These are phyloP conservation scores for Halyomorpha halys DNA, from an alignment of 1,140 invertebrate genomes.

Conservation along the genomic window DNA sequence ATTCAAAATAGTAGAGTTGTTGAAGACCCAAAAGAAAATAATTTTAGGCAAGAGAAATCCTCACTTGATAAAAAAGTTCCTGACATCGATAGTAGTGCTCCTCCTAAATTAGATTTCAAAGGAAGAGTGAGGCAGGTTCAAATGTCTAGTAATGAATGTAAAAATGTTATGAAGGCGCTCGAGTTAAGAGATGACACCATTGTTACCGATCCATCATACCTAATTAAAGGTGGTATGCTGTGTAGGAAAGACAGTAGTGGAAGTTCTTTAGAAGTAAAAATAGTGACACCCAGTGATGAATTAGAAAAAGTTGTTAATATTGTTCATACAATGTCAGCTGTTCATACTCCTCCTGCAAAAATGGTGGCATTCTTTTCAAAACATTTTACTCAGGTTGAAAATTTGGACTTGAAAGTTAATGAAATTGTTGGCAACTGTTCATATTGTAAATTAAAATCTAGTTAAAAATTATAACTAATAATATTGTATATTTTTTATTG, in stretches of 20 bases:
- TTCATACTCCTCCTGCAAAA: constrained; percentile 1
- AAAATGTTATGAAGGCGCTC: not conserved
- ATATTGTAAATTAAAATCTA: not conserved
- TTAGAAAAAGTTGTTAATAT: not conserved
- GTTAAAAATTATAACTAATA: too few relatives aligned
- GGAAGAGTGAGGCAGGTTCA: constrained; percentile 1
- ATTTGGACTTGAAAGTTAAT: not conserved
- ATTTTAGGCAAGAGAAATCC: too few relatives aligned
- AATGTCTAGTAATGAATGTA: not conserved
- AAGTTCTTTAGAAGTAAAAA: not conserved
- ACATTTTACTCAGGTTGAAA: not conserved
- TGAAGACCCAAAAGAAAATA: too few relatives aligned
- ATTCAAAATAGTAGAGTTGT: too few relatives aligned
- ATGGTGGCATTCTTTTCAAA: constrained; percentile 1
- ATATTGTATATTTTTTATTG: too few relatives aligned
- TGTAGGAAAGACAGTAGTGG: not conserved
- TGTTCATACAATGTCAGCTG: constrained; percentile 5
- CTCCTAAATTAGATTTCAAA: constrained; percentile 3
- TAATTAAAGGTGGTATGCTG: constrained; percentile 12
- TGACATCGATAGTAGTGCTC: not conserved
- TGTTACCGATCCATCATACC: not conserved
- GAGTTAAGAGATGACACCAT: not conserved
- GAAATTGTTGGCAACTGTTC: not conserved
- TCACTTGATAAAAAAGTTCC: too few relatives aligned
- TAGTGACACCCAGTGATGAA: not conserved